Base-by-base conservation (phyloP, 2,888 invertebrate species). In the Harpalus rubripes region DNA sequence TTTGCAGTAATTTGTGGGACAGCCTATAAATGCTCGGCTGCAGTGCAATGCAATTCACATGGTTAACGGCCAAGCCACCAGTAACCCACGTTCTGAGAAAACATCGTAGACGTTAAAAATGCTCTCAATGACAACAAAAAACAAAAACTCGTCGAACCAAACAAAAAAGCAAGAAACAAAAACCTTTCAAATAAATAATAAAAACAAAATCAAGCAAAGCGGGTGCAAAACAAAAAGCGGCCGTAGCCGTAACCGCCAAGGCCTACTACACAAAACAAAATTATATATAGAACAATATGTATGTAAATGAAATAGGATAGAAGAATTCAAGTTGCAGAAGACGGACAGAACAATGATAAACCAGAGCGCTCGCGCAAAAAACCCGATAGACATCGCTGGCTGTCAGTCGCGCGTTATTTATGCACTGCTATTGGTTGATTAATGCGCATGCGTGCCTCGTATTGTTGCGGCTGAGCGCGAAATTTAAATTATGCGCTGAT, bases 281-380 rank as follows among this genome's bases (percentile, higher is more conserved):
- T 74, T 74, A 74, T 74, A 52, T 74, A 74, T 74, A 74, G 74
- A 74, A 74, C 74, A 74, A 74, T 74, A 74, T 74, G 74, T 74
- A 74, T 74, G 74, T 74, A 74, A 74, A 74, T 74, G 74, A 52
- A 74, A 74, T 74, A 74, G 74, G 74, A 72, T 39, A 32, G 32
- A 22, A 22, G 22, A 32, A 32, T 32, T 5, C 32, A 32, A 74
- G 44, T 12, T 10, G 52, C 44, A 41, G 15, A 15, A 44, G 74
- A 74, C 44, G 44, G 74, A 74, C 74, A 74, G 74, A 56, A 74
- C 74, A 74, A 74, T 74, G 74, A 74, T 74, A 74, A 52, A 74
- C 18, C 74, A 74, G 74, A 15, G 16, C 52, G 74, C 39, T 15
- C 1, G 44, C 72, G 74, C 44, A 74, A 74, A 74, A 56, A 52